phyloP scores from a whole-genome alignment of 2,113 vertebrate genomes.

The Pelecanus crispus region DNA sequence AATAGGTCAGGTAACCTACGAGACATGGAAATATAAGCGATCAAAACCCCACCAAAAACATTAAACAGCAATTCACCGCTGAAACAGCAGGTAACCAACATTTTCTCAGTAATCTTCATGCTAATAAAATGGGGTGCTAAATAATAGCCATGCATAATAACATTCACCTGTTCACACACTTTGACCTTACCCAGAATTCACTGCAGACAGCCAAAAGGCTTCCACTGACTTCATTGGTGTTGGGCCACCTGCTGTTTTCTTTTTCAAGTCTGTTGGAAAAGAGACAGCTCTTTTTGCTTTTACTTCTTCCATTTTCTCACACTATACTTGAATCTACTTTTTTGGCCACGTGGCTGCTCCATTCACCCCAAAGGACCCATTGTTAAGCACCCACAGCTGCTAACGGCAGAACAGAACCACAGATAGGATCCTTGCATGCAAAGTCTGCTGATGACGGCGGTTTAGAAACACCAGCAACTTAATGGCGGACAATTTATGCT shows the following conservation, averaged over 20 bases:
- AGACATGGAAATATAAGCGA: rapidly evolving
- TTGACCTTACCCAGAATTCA: neutral
- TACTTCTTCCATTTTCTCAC: neutral
- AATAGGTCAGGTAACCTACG: neutral
- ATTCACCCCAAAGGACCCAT: neutral
- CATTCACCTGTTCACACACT: neutral
- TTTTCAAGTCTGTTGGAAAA: neutral
- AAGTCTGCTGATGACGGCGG: neutral
- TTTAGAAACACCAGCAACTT: neutral
- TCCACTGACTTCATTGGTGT: neutral
- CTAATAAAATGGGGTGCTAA: neutral
- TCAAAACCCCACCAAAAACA: neutral
- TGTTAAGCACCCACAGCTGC: neutral
- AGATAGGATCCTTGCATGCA: neutral
- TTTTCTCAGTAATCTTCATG: neutral
- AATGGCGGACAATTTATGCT: neutral
- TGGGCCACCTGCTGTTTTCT: neutral
- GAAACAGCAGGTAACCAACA: neutral
- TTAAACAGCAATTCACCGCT: neutral
- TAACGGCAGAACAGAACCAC: neutral
- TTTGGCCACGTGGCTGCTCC: neutral
- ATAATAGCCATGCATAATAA: neutral
- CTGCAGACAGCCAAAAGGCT: neutral
- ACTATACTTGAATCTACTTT: neutral
- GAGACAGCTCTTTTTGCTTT: neutral